Evolutionary conservation across 2,888 invertebrate species (phyloP).

Genomic region (Arrhopalites spinosus): DNA sequence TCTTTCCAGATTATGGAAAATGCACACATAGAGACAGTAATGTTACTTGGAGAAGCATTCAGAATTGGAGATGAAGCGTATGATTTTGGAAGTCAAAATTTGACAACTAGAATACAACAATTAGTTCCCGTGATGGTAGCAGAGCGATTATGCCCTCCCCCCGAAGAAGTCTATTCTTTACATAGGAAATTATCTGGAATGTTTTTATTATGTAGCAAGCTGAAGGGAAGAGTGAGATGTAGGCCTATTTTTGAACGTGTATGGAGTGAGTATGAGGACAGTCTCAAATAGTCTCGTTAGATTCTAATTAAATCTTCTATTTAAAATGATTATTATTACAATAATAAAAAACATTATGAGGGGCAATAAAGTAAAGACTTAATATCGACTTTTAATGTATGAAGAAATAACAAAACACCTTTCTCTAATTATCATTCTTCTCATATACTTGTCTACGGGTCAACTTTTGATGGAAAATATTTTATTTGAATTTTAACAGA

Average conservation of each 20-base stretch:
- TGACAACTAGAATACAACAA: constrained; percentile 77
- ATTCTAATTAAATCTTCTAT: too few species aligned
- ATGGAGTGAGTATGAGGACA: constrained; percentile 67
- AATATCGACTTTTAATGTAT: too few species aligned
- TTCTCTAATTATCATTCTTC: too few species aligned
- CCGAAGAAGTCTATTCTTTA: constrained; percentile 96
- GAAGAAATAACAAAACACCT: too few species aligned
- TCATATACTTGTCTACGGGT: too few species aligned
- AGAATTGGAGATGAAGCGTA: constrained; percentile 72
- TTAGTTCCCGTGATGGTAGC: constrained; percentile 91
- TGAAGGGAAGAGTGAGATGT: constrained; percentile 81
- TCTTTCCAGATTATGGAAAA: constrained; percentile 78
- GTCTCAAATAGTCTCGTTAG: neutral
- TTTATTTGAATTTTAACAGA: too few species aligned
- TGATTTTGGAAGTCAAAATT: constrained; percentile 87
- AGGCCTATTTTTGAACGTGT: constrained; percentile 80
- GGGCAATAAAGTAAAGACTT: too few species aligned
- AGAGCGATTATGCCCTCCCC: constrained; percentile 93
- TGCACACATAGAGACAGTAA: constrained; percentile 94
- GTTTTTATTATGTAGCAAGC: constrained; percentile 66
- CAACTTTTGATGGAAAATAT: too few species aligned
- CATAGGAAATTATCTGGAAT: constrained; percentile 93
- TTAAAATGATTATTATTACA: too few species aligned
- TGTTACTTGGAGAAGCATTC: constrained; percentile 96
- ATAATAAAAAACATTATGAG: too few species aligned